Percentiles rank a stretch among this genome's conserved stretches.
Evolutionary conservation across 2,888 invertebrate genomes (phyloP).

Genomic region (Horisme vitalbata): DNA sequence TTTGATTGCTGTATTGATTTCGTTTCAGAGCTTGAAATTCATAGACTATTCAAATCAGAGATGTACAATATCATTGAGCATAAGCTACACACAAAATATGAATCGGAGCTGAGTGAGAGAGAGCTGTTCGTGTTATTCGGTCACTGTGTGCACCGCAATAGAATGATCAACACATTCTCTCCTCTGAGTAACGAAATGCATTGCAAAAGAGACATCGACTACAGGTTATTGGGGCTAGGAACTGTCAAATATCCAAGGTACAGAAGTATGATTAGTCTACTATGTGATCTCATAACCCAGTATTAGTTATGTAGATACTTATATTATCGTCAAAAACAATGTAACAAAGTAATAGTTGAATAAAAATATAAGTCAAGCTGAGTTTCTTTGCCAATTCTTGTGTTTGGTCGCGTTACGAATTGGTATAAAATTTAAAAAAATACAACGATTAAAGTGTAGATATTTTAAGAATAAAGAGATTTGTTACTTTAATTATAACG

Average conservation of each 20-base stretch:
- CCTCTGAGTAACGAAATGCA: conserved; percentile 75
- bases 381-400: too few relatives aligned
- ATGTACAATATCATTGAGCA: conserved; percentile 75
- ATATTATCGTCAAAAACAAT: too few relatives aligned
- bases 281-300: too few relatives aligned
- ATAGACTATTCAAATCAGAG: conserved; percentile 78
- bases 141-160: conserved; percentile 57
- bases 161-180: conserved; percentile 72
- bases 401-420: too few relatives aligned
- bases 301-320: too few relatives aligned
- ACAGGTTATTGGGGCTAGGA: conserved; percentile 75
- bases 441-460: too few relatives aligned
- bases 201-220: conserved; percentile 66
- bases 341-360: too few relatives aligned
- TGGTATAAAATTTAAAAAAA: too few relatives aligned
- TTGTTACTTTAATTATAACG: too few relatives aligned
- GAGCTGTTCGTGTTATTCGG: conserved; percentile 61
- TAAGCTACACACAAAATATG: conserved; percentile 32
- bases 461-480: too few relatives aligned
- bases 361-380: too few relatives aligned
- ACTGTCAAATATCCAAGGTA: conserved; percentile 47
- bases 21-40: conserved; percentile 77
- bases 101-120: conserved; percentile 27
- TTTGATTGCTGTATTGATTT: neutral
- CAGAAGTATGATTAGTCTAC: too few relatives aligned